Base-by-base conservation (phyloP, 2,888 invertebrate species). In the Tolmerus cingulatus region DNA sequence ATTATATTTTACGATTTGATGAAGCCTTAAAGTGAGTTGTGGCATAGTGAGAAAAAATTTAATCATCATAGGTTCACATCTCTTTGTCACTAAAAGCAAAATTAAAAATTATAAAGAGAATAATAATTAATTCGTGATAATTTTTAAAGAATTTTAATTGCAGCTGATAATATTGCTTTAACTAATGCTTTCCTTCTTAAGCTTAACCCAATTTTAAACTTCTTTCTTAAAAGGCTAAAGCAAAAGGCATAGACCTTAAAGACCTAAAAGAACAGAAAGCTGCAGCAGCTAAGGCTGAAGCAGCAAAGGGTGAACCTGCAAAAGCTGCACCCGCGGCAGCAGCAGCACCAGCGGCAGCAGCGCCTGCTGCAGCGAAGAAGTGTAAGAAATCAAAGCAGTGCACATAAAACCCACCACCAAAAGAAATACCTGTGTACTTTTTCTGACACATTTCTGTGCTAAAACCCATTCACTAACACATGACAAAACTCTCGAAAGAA, bases 311-410 rank as follows among this genome's bases (percentile, higher is more conserved):
- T 37, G 79, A 57, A 55, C 78, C 51, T n/a, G 84, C 74, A 40
- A 57, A 55, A 84, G 77, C 76, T n/a, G 37, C 74, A 57, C 43
- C 66, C 12, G 85, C 66, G 5, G 84, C 86, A 40, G 81, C 85
- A 40, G 86, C 86, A 14, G 87, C 76, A 37, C 23, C 82, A 57
- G 34, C 43, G 30, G 84, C 87, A 7, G 43, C 30, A 57, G 19
- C 55, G n/a, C 55, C 77, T 14, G 85, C 66, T 46, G 85, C 84
- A 43, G 87, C 57, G 74, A 88, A 88, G 82, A 88, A 88, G 87
- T 88, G 88, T 88, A 88, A 88, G 88, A 85, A 46, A 79, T 57
- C 14, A 43, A 43, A 30, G 16, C 43, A 66, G 74, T 37, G 74
- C 34, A 43, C 40, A 79, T 66, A 30, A 7, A 57, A 37, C 34